A percentile compares a stretch with the other conserved stretches of the same genome.
phyloP scores from a whole-genome alignment of 2,113 vertebrate genomes.

The Electrona antarctica region DNA sequence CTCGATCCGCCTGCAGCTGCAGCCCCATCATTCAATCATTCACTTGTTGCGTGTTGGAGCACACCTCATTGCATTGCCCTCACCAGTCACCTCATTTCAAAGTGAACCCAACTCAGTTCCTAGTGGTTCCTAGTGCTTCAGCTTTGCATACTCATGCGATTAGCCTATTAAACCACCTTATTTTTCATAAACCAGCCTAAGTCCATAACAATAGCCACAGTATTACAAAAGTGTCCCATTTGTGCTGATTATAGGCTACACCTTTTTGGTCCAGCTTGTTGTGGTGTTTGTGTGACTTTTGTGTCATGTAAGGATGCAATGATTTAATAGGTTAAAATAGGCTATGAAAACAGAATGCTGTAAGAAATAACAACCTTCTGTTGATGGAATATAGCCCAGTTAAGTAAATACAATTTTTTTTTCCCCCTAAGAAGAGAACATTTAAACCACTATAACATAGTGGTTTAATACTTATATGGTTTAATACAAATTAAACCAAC shows the following conservation, averaged over 20 bases:
- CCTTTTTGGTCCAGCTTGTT: neutral
- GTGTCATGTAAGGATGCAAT: neutral
- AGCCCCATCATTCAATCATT: neutral
- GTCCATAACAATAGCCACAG: slow-evolving; percentile 63
- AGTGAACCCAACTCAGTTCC: neutral
- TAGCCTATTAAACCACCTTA: slow-evolving; percentile 27
- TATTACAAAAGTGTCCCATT: slow-evolving; percentile 30
- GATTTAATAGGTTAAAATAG: neutral
- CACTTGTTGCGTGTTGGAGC: neutral
- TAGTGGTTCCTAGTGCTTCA: slow-evolving; percentile 19
- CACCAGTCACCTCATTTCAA: neutral
- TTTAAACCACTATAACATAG: neutral
- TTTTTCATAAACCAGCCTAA: slow-evolving; percentile 55
- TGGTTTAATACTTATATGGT: neutral
- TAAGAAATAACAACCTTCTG: neutral
- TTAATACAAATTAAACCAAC: neutral
- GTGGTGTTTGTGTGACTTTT: neutral
- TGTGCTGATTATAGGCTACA: too few relatives aligned
- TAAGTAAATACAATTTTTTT: neutral
- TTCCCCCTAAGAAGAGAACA: neutral
- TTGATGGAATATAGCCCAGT: neutral
- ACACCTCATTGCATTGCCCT: neutral
- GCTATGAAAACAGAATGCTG: neutral
- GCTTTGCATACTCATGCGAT: slow-evolving; percentile 69
- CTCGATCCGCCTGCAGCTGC: neutral